Base-by-base conservation (phyloP, 2,113 vertebrate genomes). In the Asarcornis scutulata region DNA sequence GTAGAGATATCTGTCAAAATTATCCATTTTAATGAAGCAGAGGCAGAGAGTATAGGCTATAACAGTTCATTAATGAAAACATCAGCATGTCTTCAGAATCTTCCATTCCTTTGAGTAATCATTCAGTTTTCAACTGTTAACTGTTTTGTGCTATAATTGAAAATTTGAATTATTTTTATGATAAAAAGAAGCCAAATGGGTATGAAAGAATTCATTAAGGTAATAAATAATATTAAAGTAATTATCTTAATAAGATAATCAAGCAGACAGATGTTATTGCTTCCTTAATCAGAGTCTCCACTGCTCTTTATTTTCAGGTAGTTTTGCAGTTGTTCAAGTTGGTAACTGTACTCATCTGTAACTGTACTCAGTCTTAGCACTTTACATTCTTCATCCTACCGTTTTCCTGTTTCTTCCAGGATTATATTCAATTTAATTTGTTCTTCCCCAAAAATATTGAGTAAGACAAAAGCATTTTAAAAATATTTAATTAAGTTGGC, bases 401-500 rank as follows among this genome's bases (percentile, higher is more conserved):
- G 75, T 80, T 38, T 86, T 85, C 59, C 46, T 63, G 13, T 71
- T 82, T 91, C 86, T 77, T 94, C 86, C 48, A 90, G 50, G 68
- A 91, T 14, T 91, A 81, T 50, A 78, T 69, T 86, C 72, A 96
- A 87, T 27, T 78, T 56, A 73, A 81, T 69, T 80, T 89, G 56
- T 50, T 89, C 40, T 63, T 67, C 29, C 58, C 21, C 2, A 29
- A 81, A 90, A 80, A 83, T 58, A 73, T 34, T 76, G 72, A 59
- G 34, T 42, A 96, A 92, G 38, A 88, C 31, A 91, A 58, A 68
- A 53, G 69, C 4, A 38, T 79, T 96, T 93, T 83, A 15, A 75
- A 96, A 79, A 64, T 59, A 93, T 89, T 92, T 80, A 48, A 72
- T 95, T 91, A 90, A 86, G 63, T 10, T 89, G 77, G 77, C 81